phyloP scores from a whole-genome alignment of 1,140 invertebrate species.

The Meloidogyne exigua region DNA sequence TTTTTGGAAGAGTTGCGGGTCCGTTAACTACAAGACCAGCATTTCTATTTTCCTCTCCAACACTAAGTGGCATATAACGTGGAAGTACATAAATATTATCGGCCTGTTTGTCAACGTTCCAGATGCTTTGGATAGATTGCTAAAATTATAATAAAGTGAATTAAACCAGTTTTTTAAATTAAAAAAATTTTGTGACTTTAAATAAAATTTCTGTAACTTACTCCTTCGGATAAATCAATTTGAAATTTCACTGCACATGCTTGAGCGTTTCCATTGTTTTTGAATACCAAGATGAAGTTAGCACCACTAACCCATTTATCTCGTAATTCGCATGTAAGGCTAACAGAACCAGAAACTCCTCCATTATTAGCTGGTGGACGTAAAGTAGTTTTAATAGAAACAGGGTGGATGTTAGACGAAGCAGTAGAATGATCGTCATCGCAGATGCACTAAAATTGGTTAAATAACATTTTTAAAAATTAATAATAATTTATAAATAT shows the following conservation, averaged over 20 bases:
- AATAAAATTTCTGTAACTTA: background rate
- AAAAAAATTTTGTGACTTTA: background rate
- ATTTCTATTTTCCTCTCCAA: background rate
- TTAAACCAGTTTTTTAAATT: background rate
- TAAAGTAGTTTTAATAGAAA: too few relatives aligned
- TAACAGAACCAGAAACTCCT: background rate
- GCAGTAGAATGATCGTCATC: too few relatives aligned
- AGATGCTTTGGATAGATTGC: background rate
- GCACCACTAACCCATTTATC: background rate
- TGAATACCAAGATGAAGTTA: background rate
- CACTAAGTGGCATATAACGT: background rate
- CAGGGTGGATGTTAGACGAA: too few relatives aligned
- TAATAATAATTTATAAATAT: too few relatives aligned
- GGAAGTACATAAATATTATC: background rate
- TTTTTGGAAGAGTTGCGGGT: background rate
- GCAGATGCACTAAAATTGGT: too few relatives aligned
- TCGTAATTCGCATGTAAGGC: background rate
- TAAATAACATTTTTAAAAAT: too few relatives aligned
- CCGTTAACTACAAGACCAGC: background rate
- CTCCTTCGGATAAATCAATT: background rate
- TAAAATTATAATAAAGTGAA: background rate
- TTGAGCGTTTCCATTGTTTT: background rate
- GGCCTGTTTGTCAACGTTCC: background rate
- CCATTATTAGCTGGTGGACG: background rate
- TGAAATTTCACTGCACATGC: background rate